Evolutionary conservation across 2,113 vertebrate genomes (phyloP), one percentile per base, ranked within the genome.

Genomic region (Noctilio leporinus): DNA sequence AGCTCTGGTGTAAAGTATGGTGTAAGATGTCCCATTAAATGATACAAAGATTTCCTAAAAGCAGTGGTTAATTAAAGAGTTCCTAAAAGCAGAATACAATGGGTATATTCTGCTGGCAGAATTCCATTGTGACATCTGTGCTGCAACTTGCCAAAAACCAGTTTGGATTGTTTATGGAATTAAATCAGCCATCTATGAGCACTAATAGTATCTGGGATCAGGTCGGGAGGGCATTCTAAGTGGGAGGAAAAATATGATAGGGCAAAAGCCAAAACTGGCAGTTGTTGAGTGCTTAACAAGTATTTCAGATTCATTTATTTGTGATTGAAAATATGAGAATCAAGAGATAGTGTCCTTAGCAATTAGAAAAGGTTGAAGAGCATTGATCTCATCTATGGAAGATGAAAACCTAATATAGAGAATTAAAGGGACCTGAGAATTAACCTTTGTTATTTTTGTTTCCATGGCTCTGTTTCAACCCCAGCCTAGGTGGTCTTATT

Each of bases 81-180:
- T 94, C 55, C 38, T 95, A 78, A 94, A 96, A 94, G 33, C 24
- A 83, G 38, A 95, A 94, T 92, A 83, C 75, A 95, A 70, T 86
- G 91, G 69, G 45, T 89, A 14, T 84, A 47, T 91, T 84, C 55
- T 72, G 40, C 38, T 86, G 69, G 75, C 89, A 96, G 80, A 92
- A 96, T 95, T 94, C 78, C 86, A 96, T 7, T 33, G 19, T 91
- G 92, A 49, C 91, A 94, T 94, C 95, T 97, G 77, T 94, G 83
- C 20, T 82, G 5, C 43, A 78, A 83, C 40, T 94, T 96, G 75
- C 57, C 83, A 94, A 95, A 96, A 96, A 15, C 62, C 62, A 91
- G n/a, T 69, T 93, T 91, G 55, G 65, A 59, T 89, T 92, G 53
- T 51, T 96, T 55, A 93, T 95, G 83, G 83, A 92, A 80, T 89